Evolutionary conservation across 2,888 invertebrate genomes (phyloP), one percentile per base, ranked within the genome.

Genomic region (Eupithecia centaureata): DNA sequence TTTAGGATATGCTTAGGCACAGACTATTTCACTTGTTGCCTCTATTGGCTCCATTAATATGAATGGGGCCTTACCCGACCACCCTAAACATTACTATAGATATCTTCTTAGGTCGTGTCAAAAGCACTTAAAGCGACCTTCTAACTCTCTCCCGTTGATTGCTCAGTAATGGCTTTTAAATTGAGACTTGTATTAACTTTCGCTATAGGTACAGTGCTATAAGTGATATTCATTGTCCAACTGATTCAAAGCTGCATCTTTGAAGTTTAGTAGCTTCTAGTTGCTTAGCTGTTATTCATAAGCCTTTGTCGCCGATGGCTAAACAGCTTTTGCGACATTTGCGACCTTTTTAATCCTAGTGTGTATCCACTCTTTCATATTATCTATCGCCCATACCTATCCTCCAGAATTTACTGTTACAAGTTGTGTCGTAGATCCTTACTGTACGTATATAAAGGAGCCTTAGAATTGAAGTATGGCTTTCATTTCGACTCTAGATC

Each of bases 151-250:
- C 76, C 61, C 74, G 76, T 74, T 83, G 85, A 88, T 87, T 87
- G 86, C 81, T 76, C 70, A 73, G 76, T 87, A 89, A 90, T 88
- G 85, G 84, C 76, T 84, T 89, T 88, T 86, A 86, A 89, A 91
- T 86, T 88, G 86, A 82, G 78, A 71, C 78, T 75, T 78, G 76
- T 81, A 77, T 79, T 79, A 65, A 66, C 56, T 79, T 69, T 54
- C 57, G 28, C 8, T n/a, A 42, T 42, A n/a, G 0, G 4, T 35
- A 35, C 15, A 35, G 13, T 12, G 35, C 2, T 35, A 8, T 5
- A 0, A 32, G 1, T 15, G 18, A 42, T 15, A 18, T 42, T 42
- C 18, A 3, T 42, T 5, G 18, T 8, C n/a, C n/a, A n/a, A 18
- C n/a, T 18, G 7, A 18, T 42, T 18, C 8, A 18, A n/a, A 18